A percentile compares a stretch with the other conserved stretches of the same genome.
phyloP scores from a whole-genome alignment of 2,113 vertebrate genomes.

The Podarcis cretensis region DNA sequence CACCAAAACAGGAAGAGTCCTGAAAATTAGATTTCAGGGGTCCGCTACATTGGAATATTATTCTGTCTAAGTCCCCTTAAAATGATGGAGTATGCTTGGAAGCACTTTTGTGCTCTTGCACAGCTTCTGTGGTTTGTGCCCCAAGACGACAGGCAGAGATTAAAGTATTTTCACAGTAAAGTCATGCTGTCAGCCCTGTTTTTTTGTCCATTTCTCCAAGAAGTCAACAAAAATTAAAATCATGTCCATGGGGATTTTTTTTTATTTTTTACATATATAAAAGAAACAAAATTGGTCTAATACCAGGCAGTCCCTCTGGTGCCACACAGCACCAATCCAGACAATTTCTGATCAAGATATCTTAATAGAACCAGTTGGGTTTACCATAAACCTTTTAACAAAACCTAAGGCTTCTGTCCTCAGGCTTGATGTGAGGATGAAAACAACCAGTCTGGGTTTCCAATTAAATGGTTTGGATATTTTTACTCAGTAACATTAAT shows the following conservation, averaged over 20 bases:
- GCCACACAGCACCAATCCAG: background rate
- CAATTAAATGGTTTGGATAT: background rate
- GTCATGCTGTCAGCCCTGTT: conserved; percentile 1
- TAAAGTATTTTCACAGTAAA: conserved; percentile 50
- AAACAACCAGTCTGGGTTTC: background rate
- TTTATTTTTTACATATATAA: background rate
- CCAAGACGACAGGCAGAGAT: conserved; percentile 34
- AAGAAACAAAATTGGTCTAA: background rate
- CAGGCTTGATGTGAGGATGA: background rate
- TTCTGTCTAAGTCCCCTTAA: background rate
- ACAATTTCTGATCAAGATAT: background rate
- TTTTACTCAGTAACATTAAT: background rate
- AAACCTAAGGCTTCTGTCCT: background rate
- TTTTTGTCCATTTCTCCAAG: conserved; percentile 40
- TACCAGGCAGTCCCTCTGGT: background rate
- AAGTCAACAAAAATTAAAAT: conserved; percentile 40
- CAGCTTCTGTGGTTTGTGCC: background rate
- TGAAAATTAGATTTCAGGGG: background rate
- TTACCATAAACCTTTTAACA: background rate
- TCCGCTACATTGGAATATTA: background rate
- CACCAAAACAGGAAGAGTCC: background rate
- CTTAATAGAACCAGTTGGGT: conserved; percentile 24
- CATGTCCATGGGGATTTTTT: conserved; percentile 11
- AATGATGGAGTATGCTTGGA: background rate
- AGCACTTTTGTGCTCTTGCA: background rate